A percentile compares a stretch with the other conserved stretches of the same genome.
Conservation (phyloP, 1,140 invertebrate species). For the Micrasema longulum region DNA sequence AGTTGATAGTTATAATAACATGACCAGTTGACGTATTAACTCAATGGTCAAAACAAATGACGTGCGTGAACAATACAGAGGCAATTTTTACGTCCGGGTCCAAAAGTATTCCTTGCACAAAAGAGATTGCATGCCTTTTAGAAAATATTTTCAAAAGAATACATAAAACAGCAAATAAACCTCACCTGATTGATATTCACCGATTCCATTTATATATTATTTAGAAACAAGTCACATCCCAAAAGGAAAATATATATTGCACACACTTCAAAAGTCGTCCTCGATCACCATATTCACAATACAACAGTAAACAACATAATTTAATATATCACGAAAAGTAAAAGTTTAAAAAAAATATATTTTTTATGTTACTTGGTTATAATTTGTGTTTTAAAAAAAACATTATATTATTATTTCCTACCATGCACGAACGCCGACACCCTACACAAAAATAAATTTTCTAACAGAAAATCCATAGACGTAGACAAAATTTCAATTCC, state of each 20-base stretch:
- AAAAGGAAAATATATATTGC: conserved; percentile 31
- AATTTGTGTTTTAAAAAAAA: background rate
- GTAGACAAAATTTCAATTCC: no score
- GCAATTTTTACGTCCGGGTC: conserved; percentile 26
- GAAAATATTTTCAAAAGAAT: background rate
- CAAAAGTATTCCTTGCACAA: conserved; percentile 17
- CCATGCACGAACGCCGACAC: background rate
- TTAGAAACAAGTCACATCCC: conserved; percentile 34
- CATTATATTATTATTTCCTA: background rate
- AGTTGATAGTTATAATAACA: no score
- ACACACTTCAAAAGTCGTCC: conserved; percentile 40
- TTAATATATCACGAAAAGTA: background rate
- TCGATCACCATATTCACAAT: conserved; percentile 31
- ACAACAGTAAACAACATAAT: background rate
- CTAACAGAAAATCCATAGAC: no score
- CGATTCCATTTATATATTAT: conserved; percentile 41
- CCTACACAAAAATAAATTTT: background rate
- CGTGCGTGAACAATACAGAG: conserved; percentile 28
- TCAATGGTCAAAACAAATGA: conserved; percentile 31
- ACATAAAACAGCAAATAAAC: background rate
- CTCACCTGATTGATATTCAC: conserved; percentile 37
- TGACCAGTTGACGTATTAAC: conserved; percentile 20
- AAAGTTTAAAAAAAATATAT: no score
- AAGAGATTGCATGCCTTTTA: conserved; percentile 1
- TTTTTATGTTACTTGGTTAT: no score